Base-by-base conservation (phyloP, 2,797 vertebrate genomes). In the Telmatherina bonti region DNA sequence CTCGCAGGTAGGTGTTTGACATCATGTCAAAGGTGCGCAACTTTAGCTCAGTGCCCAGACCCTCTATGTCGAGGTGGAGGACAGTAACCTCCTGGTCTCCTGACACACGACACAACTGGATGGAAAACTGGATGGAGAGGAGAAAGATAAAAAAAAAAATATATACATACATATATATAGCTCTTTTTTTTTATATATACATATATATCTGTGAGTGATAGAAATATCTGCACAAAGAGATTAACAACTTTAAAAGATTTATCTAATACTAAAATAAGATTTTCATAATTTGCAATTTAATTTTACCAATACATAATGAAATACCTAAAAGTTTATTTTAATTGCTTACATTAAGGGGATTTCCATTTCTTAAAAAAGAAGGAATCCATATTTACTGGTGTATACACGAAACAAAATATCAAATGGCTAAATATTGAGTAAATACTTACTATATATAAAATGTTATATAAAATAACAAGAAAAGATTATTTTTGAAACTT, bases 11-110 rank as follows among this genome's bases (percentile, higher is more conserved):
- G 26, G 96, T 97, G 90, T 85, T 89, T 26, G 95, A 96, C 24
- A 93, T 92, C 96, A 97, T 95, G 89, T 98, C 96, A 69, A 96
- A 97, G 36, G 96, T 97, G 86, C 95, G 91, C 33, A 98, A 29
- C 54, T 95, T 96, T 77, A 98, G 91, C 75, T 97, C 95, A 1
- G 97, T 98, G 67, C 98, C 98, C 68, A 99, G 91, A 30, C 95
- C 94, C 69, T 96, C 93, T 43, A 98, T 92, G 67, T 94, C 90
- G 83, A 97, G 84, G 66, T 95, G 95, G 62, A 99, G 89, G 49
- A 98, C 96, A 3, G 94, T 90, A 63, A 95, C 72, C 90, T 99
- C 97, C 79, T 78, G 68, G 67, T 56, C 83, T 33, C 59, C 91
- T 49, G 90, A 91, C 66, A 96, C 88, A 55, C 93, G 96, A 85